Conservation (phyloP, 2,888 invertebrate species). For the Epinotia ramella region DNA sequence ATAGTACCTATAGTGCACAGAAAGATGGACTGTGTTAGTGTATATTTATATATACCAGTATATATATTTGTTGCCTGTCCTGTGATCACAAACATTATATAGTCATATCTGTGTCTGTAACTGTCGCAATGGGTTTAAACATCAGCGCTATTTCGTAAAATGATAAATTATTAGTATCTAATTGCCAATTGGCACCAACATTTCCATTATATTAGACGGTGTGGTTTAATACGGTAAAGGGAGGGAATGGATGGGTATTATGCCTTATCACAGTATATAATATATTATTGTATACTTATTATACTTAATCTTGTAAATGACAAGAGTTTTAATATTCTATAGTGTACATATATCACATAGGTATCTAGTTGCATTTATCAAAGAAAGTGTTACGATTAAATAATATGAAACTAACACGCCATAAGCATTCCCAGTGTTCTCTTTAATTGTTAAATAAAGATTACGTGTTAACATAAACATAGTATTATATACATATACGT, state of each 20-base stretch:
- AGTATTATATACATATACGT: too few species aligned
- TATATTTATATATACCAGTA: too few species aligned
- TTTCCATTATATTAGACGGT: too few species aligned
- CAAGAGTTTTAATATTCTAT: conserved; percentile 3
- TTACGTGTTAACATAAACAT: not conserved
- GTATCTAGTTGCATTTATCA: conserved; percentile 19
- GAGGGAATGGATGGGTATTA: not conserved
- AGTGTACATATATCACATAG: conserved; percentile 1
- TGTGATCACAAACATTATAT: too few species aligned
- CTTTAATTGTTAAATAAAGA: not conserved
- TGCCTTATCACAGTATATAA: not conserved
- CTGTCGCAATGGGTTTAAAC: too few species aligned
- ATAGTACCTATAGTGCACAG: not conserved
- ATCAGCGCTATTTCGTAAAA: not conserved
- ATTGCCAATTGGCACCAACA: too few species aligned
- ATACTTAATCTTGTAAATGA: not conserved
- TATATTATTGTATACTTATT: not conserved
- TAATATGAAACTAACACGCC: not conserved
- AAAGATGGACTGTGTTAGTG: not conserved
- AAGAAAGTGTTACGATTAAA: conserved; percentile 15
- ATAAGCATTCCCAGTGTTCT: conserved; percentile 2
- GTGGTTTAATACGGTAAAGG: not conserved
- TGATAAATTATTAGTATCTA: not conserved
- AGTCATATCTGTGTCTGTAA: too few species aligned
- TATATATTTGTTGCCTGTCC: too few species aligned